A percentile compares a stretch with the other conserved stretches of the same genome.
Conservation (phyloP, 2,797 vertebrate genomes). For the Poeciliopsis gracilis region DNA sequence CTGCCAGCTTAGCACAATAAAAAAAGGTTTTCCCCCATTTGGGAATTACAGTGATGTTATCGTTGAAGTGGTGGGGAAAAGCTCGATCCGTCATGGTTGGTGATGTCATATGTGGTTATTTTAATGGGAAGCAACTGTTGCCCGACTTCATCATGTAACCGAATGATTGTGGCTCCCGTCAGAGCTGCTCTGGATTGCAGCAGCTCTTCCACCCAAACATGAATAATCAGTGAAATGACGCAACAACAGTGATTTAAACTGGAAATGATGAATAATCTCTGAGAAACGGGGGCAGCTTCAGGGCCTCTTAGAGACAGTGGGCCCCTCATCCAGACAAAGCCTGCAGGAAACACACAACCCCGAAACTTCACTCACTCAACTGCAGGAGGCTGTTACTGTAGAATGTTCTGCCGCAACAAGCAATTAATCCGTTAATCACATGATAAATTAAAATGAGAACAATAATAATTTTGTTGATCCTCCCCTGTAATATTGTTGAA, state of each 20-base stretch:
- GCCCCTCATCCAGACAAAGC: slow-evolving; percentile 9
- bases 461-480: too few relatives aligned
- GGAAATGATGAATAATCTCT: neutral
- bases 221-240: neutral
- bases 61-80: neutral
- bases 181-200: neutral
- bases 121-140: neutral
- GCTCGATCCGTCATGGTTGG: neutral
- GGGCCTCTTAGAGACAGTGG: neutral
- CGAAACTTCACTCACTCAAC: neutral
- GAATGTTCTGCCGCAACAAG: too few relatives aligned
- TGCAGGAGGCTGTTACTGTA: neutral
- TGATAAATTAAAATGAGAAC: too few relatives aligned
- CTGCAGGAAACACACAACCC: neutral
- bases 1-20: neutral
- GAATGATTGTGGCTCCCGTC: neutral
- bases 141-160: neutral
- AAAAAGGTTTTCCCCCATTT: neutral
- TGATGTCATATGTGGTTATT: neutral
- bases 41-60: neutral
- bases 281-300: neutral
- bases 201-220: neutral
- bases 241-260: neutral
- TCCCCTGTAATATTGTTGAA: too few relatives aligned
- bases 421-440: too few relatives aligned